Conservation (phyloP, 1,140 invertebrate genomes). For the Leptopilina clavipes region DNA sequence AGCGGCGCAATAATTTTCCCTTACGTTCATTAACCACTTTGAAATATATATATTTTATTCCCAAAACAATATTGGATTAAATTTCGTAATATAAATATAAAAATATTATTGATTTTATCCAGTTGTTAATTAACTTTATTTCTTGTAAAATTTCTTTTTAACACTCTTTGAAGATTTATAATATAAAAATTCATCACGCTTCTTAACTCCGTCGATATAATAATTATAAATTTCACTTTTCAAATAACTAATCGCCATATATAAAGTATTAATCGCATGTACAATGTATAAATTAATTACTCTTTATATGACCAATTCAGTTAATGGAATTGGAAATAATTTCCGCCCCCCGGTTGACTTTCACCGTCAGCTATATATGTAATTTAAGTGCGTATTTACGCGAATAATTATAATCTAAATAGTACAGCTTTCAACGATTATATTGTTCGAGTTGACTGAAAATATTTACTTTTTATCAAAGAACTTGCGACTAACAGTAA, state of each 20-base stretch:
- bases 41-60: too few relatives aligned
- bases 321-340: slow-evolving; percentile 1
- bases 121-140: too few relatives aligned
- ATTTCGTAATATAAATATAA: background rate
- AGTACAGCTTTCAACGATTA: background rate
- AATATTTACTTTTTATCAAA: too few relatives aligned
- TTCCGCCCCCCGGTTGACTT: slow-evolving; percentile 2
- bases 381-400: background rate
- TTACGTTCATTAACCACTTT: too few relatives aligned
- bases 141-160: too few relatives aligned
- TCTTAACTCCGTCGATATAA: background rate
- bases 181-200: background rate
- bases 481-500: too few relatives aligned
- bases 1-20: background rate
- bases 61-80: too few relatives aligned
- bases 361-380: background rate
- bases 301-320: background rate
- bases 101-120: too few relatives aligned
- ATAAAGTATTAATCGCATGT: background rate
- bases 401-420: background rate
- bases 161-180: too few relatives aligned
- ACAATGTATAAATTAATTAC: background rate
- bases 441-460: too few relatives aligned
- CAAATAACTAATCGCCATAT: background rate
- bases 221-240: slow-evolving; percentile 20